Evolutionary conservation across 1,140 invertebrate genomes (phyloP).

Genomic region (Drosophila erecta): DNA sequence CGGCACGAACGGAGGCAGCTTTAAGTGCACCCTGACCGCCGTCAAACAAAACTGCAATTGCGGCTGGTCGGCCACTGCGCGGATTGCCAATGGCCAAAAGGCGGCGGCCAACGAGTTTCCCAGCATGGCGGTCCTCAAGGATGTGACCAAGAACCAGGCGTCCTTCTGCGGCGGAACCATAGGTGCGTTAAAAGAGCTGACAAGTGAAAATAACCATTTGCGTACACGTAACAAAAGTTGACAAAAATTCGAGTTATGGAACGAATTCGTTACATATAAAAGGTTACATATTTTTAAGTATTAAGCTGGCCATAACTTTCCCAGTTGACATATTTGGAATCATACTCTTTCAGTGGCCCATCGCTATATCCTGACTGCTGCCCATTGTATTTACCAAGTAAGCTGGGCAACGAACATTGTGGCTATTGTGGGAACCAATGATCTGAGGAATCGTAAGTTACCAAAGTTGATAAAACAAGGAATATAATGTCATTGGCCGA

Average conservation of each 20-base stretch:
- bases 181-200: conserved; percentile 35
- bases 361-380: conserved; percentile 65
- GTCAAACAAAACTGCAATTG: conserved; percentile 64
- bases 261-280: no score
- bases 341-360: conserved; percentile 51
- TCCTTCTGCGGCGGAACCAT: conserved; percentile 70
- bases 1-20: conserved; percentile 37
- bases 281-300: no score
- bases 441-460: conserved; percentile 58
- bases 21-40: conserved; percentile 55
- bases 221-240: no score
- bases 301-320: no score
- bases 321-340: no score
- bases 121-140: conserved; percentile 64
- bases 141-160: conserved; percentile 20
- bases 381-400: conserved; percentile 55
- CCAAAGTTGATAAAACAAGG: no score
- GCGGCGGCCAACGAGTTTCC: conserved; percentile 70
- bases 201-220: neutral
- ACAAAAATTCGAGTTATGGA: no score
- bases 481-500: neutral
- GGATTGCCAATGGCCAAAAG: conserved; percentile 70
- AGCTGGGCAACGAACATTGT: conserved; percentile 41
- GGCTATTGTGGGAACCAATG: conserved; percentile 63
- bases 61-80: conserved; percentile 67